A percentile compares a stretch with the other conserved stretches of the same genome.
phyloP scores from a whole-genome alignment of 2,888 invertebrate species.

The Ophion ventricosus region DNA sequence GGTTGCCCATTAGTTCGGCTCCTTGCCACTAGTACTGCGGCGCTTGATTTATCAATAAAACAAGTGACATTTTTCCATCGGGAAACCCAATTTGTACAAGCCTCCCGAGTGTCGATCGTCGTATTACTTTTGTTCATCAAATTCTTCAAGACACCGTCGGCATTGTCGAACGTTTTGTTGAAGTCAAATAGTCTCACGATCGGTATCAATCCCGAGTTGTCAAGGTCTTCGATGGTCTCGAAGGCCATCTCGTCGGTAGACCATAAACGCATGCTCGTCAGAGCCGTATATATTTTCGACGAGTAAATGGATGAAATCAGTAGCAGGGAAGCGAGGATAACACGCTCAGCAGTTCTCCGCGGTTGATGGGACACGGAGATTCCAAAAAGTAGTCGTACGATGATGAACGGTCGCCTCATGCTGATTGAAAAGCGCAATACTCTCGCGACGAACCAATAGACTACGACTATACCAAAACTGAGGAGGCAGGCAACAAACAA shows the following conservation, averaged over 20 bases:
- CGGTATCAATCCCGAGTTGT: slow-evolving; percentile 56
- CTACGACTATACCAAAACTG: not conserved
- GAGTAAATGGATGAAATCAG: slow-evolving; percentile 58
- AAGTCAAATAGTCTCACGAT: slow-evolving; percentile 17
- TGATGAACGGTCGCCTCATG: slow-evolving; percentile 4
- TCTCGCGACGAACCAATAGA: not conserved
- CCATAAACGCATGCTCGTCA: slow-evolving; percentile 54
- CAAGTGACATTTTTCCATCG: slow-evolving; percentile 46
- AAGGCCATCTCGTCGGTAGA: slow-evolving; percentile 31
- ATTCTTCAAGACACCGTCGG: slow-evolving; percentile 12
- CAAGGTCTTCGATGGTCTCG: slow-evolving; percentile 55
- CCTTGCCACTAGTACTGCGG: slow-evolving; percentile 11
- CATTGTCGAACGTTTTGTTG: slow-evolving; percentile 42
- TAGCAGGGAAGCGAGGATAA: slow-evolving; percentile 49
- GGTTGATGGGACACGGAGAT: slow-evolving; percentile 32
- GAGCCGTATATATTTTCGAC: slow-evolving; percentile 54
- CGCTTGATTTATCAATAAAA: slow-evolving; percentile 27
- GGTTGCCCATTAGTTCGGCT: not conserved
- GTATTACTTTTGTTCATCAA: slow-evolving; percentile 41
- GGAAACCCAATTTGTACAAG: slow-evolving; percentile 2
- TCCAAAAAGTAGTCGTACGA: slow-evolving; percentile 58
- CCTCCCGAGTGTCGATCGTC: not conserved
- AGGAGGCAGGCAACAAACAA: not conserved
- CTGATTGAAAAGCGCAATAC: not conserved
- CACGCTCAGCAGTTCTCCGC: slow-evolving; percentile 40